Evolutionary conservation across 1,140 invertebrate species (phyloP), one percentile per base, ranked within the genome.

Genomic region (Cotesia glomerata): DNA sequence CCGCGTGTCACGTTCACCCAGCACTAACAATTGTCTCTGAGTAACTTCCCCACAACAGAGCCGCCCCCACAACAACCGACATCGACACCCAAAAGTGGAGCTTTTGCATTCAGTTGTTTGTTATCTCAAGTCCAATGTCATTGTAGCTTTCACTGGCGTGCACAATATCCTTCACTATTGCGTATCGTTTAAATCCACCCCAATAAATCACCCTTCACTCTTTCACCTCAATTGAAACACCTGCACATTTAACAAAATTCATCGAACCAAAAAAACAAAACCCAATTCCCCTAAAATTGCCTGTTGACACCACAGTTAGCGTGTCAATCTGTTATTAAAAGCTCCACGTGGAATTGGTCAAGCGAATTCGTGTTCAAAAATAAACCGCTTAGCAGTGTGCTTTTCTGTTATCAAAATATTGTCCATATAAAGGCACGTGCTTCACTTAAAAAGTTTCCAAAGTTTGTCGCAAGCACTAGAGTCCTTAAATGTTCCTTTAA

Each of bases 51-150:
- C 59, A 54, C 39, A 9, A 45, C 39, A 45, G 5, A 26, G 16
- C 39, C 69, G 51, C 61, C n/a, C 39, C 14, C 49, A 49, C 69
- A 54, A 35, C n/a, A 16, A 4, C 39, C 59, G 11, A 11, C 54
- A 16, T 16, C 52, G 14, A 39, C 13, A 16, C 67, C 8, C 52
- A 58, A 59, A 69, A 32, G 26, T 26, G 26, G 26, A 26, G 11
- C 56, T n/a, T 49, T 26, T 18, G 36, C 35, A 26, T 59, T 59
- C 13, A 13, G 52, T 16, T 14, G 45, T 9, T 54, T 14, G 13
- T 54, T 54, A 54, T 54, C 52, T 54, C 51, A 49, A 59, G 52
- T 36, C 39, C 71, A 72, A 66, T 72, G 71, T 72, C 63, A 72
- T 49, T 72, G 71, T 67, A 52, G 64, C 56, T 64, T 35, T 36